These are phyloP conservation scores for Argyrosomus regius DNA, from an alignment of 2,797 vertebrate genomes.

Conservation along the genomic window DNA sequence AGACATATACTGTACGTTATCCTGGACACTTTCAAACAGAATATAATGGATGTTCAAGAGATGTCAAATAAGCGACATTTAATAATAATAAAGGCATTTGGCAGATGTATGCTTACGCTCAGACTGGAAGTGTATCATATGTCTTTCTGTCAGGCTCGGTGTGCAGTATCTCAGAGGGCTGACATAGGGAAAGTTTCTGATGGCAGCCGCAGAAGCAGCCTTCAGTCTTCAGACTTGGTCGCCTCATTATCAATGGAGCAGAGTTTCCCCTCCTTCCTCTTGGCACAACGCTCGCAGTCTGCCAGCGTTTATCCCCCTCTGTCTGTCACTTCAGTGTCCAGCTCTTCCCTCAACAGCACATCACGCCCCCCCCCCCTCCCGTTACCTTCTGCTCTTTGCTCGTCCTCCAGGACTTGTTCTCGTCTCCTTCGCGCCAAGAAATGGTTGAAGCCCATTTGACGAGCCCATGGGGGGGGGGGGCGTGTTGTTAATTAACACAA, in stretches of 20 bases:
- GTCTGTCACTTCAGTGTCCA: slow-evolving; percentile 59
- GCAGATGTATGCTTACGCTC: neutral
- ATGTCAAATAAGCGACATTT: neutral
- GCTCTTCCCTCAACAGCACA: slow-evolving; percentile 38
- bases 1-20: neutral
- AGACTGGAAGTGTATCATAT: neutral
- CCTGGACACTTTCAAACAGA: neutral
- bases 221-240: slow-evolving; percentile 43
- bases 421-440: slow-evolving; percentile 40
- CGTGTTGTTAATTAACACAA: slow-evolving; percentile 27
- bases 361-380: neutral
- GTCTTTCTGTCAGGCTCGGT: slow-evolving; percentile 18
- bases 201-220: slow-evolving; percentile 42
- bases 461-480: slow-evolving; percentile 12
- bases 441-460: slow-evolving; percentile 31
- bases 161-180: slow-evolving; percentile 20
- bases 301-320: slow-evolving; percentile 53
- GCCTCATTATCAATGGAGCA: slow-evolving; percentile 66
- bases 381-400: slow-evolving; percentile 50
- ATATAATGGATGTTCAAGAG: neutral
- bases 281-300: slow-evolving; percentile 44
- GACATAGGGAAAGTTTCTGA: slow-evolving; percentile 30
- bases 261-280: slow-evolving; percentile 50
- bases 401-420: slow-evolving; percentile 30
- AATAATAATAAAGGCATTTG: neutral